These are phyloP conservation scores for Dasypolia templi DNA, from an alignment of 2,888 invertebrate genomes.

Conservation along the genomic window DNA sequence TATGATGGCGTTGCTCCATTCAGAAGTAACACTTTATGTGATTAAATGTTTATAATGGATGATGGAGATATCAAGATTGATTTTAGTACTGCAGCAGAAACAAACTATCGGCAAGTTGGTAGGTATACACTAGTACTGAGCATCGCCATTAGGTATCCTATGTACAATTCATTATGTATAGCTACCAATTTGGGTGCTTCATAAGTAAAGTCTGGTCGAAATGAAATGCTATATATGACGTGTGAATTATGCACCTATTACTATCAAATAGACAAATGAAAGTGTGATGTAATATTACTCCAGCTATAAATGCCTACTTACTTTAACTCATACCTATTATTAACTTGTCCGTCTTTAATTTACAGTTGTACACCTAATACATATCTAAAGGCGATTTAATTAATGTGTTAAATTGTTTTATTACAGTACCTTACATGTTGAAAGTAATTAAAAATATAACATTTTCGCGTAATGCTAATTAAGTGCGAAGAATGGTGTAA, in stretches of 20 bases:
- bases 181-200: not conserved
- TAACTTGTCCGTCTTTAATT: conserved; percentile 41
- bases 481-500: conserved; percentile 21
- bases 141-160: not conserved
- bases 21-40: not conserved
- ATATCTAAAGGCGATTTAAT: conserved; percentile 31
- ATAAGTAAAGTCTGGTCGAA: not conserved
- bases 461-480: conserved; percentile 33
- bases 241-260: conserved; percentile 10
- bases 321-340: conserved; percentile 27
- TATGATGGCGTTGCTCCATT: conserved; percentile 17
- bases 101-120: not conserved
- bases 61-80: not conserved
- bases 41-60: not conserved
- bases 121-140: not conserved
- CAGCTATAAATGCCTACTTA: not conserved
- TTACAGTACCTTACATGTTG: conserved; percentile 42
- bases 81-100: not conserved
- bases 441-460: conserved; percentile 50
- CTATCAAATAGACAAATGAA: conserved; percentile 1
- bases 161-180: not conserved
- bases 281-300: conserved; percentile 1
- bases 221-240: not conserved
- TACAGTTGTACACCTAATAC: conserved; percentile 37
- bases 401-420: conserved; percentile 26